phyloP scores from a whole-genome alignment of 2,113 vertebrate genomes.

The Eulemur macaco region DNA sequence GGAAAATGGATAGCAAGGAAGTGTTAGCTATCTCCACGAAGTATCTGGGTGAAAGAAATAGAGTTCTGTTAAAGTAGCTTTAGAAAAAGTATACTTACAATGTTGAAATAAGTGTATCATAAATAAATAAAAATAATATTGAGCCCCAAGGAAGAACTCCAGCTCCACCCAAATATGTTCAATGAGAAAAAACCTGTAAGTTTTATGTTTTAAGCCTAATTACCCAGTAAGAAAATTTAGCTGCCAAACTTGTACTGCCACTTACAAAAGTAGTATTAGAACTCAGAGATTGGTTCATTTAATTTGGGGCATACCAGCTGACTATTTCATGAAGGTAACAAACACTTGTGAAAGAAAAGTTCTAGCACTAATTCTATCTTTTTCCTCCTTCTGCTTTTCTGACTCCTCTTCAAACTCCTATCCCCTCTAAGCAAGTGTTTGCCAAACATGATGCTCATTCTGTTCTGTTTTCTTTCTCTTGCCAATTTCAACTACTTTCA shows the following conservation, averaged over 20 bases:
- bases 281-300: background rate
- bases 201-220: background rate
- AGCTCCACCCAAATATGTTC: background rate
- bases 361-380: background rate
- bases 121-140: background rate
- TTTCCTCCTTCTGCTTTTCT: background rate
- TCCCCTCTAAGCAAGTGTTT: background rate
- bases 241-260: background rate
- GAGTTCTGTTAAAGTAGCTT: background rate
- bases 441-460: background rate
- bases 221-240: background rate
- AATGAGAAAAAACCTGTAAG: background rate
- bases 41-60: background rate
- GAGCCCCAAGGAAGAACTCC: background rate
- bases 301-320: background rate
- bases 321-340: background rate
- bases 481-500: background rate
- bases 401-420: background rate
- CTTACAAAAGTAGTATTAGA: conserved; percentile 14
- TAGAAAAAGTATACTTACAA: background rate
- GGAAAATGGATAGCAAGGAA: background rate
- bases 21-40: background rate
- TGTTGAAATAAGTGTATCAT: background rate
- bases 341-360: background rate
- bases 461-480: background rate